A percentile compares a stretch with the other conserved stretches of the same genome.
Evolutionary conservation across 2,797 vertebrate species (phyloP).

Genomic region (Siniperca undulata): DNA sequence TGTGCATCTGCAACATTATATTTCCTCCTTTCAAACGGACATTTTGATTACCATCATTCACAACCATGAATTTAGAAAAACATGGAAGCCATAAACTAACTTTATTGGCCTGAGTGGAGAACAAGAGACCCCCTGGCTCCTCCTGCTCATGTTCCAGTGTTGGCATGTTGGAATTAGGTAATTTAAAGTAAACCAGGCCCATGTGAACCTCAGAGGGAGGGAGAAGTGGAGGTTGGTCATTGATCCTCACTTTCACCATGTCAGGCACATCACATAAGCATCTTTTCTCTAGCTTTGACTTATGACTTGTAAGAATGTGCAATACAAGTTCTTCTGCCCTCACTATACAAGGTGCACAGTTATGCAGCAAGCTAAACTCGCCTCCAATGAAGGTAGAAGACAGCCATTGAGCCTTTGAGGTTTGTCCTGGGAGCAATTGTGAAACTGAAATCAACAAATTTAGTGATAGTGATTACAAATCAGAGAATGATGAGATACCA

Average conservation of each 20-base stretch:
- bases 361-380: not conserved
- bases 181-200: slow-evolving; percentile 73
- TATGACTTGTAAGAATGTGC: slow-evolving; percentile 14
- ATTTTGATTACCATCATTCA: slow-evolving; percentile 39
- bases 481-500: not conserved
- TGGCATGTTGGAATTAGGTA: slow-evolving; percentile 73
- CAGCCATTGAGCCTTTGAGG: not conserved
- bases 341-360: not conserved
- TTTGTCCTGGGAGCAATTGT: not conserved
- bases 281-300: slow-evolving; percentile 16
- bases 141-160: slow-evolving; percentile 60
- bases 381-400: not conserved
- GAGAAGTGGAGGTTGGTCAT: not conserved
- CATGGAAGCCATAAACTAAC: slow-evolving; percentile 67
- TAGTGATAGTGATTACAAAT: not conserved
- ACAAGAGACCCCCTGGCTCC: slow-evolving; percentile 52
- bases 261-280: slow-evolving; percentile 9
- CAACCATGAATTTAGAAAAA: slow-evolving; percentile 56
- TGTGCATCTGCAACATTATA: slow-evolving; percentile 15
- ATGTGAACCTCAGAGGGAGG: slow-evolving; percentile 50
- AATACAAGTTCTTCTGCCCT: not conserved
- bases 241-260: slow-evolving; percentile 19
- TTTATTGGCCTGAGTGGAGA: slow-evolving; percentile 65
- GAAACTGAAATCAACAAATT: not conserved
- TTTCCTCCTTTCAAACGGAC: slow-evolving; percentile 18